A percentile compares a stretch with the other conserved stretches of the same genome.
phyloP scores from a whole-genome alignment of 1,140 invertebrate species.

The Ips nitidus region DNA sequence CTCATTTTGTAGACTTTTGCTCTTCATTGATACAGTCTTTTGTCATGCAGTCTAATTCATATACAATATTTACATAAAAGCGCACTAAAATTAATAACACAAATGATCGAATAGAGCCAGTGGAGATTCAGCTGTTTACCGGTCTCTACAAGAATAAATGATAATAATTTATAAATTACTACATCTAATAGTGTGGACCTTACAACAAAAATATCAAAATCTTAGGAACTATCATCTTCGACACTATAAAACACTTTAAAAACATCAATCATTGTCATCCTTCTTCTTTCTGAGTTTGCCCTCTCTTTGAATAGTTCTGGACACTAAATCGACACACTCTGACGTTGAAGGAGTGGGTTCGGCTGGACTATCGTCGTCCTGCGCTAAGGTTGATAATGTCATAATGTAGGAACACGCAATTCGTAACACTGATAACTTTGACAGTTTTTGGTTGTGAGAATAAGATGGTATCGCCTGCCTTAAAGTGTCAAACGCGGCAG shows the following conservation, averaged over 20 bases:
- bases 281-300: slow-evolving; percentile 85
- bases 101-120: not conserved
- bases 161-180: too few species aligned
- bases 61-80: slow-evolving; percentile 9
- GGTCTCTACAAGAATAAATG: too few species aligned
- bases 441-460: slow-evolving; percentile 90
- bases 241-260: too few species aligned
- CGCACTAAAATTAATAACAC: slow-evolving; percentile 8
- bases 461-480: slow-evolving; percentile 83
- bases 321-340: slow-evolving; percentile 81
- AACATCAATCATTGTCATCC: slow-evolving; percentile 58
- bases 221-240: too few species aligned
- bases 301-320: slow-evolving; percentile 88
- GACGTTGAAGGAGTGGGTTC: slow-evolving; percentile 59
- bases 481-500: slow-evolving; percentile 89
- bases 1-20: not conserved
- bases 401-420: slow-evolving; percentile 91
- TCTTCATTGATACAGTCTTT: slow-evolving; percentile 4
- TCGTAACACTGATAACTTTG: slow-evolving; percentile 86
- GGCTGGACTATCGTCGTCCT: slow-evolving; percentile 51
- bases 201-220: too few species aligned
- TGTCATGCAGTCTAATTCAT: not conserved
- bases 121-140: too few species aligned
- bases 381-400: slow-evolving; percentile 67
- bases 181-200: too few species aligned